Conservation (phyloP, 2,888 invertebrate species). For the Hermaeophaga mercurialis region DNA sequence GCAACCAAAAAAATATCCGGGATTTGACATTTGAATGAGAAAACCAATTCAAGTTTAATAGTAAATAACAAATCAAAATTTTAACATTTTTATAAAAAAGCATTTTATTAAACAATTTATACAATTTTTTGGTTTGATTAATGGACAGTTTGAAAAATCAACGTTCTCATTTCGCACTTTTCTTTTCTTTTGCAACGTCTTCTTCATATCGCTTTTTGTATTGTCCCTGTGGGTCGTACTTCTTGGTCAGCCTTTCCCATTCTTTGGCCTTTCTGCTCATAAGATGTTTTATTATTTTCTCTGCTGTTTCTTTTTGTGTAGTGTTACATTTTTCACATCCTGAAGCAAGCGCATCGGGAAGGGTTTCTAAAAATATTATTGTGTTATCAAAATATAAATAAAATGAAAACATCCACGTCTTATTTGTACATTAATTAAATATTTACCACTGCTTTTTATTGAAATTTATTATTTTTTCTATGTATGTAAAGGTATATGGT, state of each 20-base stretch:
- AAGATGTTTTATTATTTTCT: slow-evolving; percentile 71
- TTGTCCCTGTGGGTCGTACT: slow-evolving; percentile 75
- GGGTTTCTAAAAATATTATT: slow-evolving; percentile 65
- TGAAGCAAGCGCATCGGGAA: slow-evolving; percentile 72
- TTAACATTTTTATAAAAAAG: too few species aligned
- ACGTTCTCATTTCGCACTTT: neutral
- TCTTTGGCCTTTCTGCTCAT: slow-evolving; percentile 67
- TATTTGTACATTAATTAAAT: too few species aligned
- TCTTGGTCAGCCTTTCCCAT: slow-evolving; percentile 68
- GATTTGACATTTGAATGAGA: too few species aligned
- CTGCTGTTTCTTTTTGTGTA: slow-evolving; percentile 68
- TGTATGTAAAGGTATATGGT: too few species aligned
- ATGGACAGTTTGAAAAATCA: neutral
- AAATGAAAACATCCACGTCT: too few species aligned
- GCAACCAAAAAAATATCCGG: too few species aligned
- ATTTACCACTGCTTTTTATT: too few species aligned
- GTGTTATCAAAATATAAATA: too few species aligned
- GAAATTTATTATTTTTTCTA: too few species aligned
- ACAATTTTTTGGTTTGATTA: neutral
- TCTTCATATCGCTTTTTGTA: slow-evolving; percentile 62
- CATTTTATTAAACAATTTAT: neutral
- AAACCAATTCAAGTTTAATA: too few species aligned
- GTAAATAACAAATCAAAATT: too few species aligned
- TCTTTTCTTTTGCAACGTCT: neutral
- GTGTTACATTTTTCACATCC: slow-evolving; percentile 72